Percentiles rank a stretch among this genome's conserved stretches.
phyloP scores from a whole-genome alignment of 2,113 vertebrate species.

The Ciconia stormi region DNA sequence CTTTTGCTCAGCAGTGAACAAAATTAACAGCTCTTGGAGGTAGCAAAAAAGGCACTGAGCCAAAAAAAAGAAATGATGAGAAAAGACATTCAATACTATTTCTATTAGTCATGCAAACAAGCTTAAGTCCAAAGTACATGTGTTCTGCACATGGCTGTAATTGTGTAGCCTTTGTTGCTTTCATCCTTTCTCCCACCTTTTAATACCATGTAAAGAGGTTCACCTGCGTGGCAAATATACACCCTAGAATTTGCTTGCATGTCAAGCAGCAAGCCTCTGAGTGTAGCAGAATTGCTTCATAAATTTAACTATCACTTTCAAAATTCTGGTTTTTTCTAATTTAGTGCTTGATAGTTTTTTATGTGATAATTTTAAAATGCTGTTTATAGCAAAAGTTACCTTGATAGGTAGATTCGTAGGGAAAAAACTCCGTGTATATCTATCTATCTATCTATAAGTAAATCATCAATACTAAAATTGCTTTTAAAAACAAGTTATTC shows the following conservation, averaged over 20 bases:
- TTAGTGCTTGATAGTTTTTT: conserved; percentile 84
- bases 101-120: conserved; percentile 81
- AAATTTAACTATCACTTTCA: conserved; percentile 82
- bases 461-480: neutral
- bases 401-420: conserved; percentile 67
- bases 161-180: conserved; percentile 8
- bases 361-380: conserved; percentile 79
- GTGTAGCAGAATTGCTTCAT: conserved; percentile 77
- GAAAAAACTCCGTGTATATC: neutral
- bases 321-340: conserved; percentile 78
- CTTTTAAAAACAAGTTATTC: neutral
- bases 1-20: conserved; percentile 84
- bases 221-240: conserved; percentile 5
- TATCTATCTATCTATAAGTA: neutral
- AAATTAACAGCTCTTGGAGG: conserved; percentile 88
- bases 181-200: neutral
- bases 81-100: conserved; percentile 75
- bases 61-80: conserved; percentile 72
- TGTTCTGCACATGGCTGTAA: conserved; percentile 24
- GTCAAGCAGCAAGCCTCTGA: conserved; percentile 73
- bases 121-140: conserved; percentile 5
- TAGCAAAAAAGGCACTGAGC: conserved; percentile 76
- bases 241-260: conserved; percentile 66
- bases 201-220: neutral
- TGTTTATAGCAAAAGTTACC: conserved; percentile 84